Evolutionary conservation across 2,113 vertebrate genomes (phyloP).

Genomic region (Pseudonaja textilis): DNA sequence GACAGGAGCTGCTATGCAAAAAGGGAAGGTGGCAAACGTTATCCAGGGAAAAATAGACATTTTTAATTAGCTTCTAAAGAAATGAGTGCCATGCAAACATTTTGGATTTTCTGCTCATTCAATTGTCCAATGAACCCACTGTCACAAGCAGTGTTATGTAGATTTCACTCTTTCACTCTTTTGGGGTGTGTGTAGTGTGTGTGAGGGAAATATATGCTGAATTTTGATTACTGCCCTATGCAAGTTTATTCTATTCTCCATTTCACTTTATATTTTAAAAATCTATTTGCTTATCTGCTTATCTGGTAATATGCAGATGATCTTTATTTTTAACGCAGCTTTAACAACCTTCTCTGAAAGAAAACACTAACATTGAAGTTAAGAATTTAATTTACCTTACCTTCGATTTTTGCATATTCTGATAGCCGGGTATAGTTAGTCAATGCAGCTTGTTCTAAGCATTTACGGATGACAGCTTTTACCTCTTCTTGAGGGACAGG

Average conservation of each 20-base stretch:
- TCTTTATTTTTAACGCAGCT: background rate
- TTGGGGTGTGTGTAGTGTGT: conserved; percentile 32
- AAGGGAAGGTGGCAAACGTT: conserved; percentile 52
- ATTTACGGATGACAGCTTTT: conserved; percentile 93
- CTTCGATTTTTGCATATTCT: conserved; percentile 99
- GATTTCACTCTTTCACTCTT: conserved; percentile 40
- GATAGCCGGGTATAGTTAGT: conserved; percentile 97
- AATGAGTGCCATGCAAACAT: conserved; percentile 52
- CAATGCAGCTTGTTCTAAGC: conserved; percentile 95
- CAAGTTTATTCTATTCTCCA: conserved; percentile 38
- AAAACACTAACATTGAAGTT: conserved; percentile 55
- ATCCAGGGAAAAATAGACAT: conserved; percentile 58
- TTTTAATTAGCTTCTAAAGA: conserved; percentile 58
- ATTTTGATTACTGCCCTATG: conserved; percentile 39
- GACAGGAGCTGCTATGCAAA: conserved; percentile 44
- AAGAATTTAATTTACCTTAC: conserved; percentile 74
- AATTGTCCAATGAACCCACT: conserved; percentile 45
- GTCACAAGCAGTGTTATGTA: conserved; percentile 53
- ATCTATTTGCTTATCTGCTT: conserved; percentile 18
- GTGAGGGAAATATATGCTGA: conserved; percentile 27
- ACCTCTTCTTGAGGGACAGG: conserved; percentile 95
- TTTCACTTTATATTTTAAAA: conserved; percentile 47
- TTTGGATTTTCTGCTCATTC: conserved; percentile 52
- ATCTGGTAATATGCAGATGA: conserved; percentile 17
- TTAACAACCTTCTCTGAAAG: conserved; percentile 46